Evolutionary conservation across 2,113 vertebrate genomes (phyloP), one percentile per base, ranked within the genome.

Genomic region (Engraulis encrasicolus): DNA sequence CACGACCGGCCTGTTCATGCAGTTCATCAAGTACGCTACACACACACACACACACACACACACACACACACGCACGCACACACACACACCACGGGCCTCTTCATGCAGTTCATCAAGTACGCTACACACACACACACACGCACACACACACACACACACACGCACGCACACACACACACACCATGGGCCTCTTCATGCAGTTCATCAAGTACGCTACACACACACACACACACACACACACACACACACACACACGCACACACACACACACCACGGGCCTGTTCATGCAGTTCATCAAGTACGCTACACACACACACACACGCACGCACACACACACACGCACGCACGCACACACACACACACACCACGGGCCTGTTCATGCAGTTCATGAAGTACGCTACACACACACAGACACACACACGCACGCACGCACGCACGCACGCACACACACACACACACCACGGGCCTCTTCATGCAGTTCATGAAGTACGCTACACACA

Each of bases 1-100:
- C 92, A 98, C 97, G 0, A 93, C 95, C 0, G 97, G 95, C 71
- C 96, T 98, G 84, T 98, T 97, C 90, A 95, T 93, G 82, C 96
- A 96, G 84, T 98, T 98, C 92, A 97, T 98, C 92, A 97, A 96
- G 97, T 98, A 93, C 20, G 90, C 19, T 2, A 6, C 50, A 52
- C 50, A 6, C 50, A 52, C 50, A 52, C 50, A 54, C 50, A 54
- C 50, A 3, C 50, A 52, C 50, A 52, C 50, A 52, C 50, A 52
- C 9, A 17, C 50, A 52, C 50, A 7, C 50, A 52, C 15, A 52
- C 0, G 6, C 50, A 52, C 18, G n/a, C 50, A 19, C 50, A 1
- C 50, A 1, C 17, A 52, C 50, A 52, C 50, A 18, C n/a, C n/a
- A n/a, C n/a, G n/a, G n/a, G n/a, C n/a, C n/a, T n/a, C 40, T 45